A percentile compares a stretch with the other conserved stretches of the same genome.
Evolutionary conservation across 1,140 invertebrate species (phyloP).

Genomic region (Rhizoglyphus robini): DNA sequence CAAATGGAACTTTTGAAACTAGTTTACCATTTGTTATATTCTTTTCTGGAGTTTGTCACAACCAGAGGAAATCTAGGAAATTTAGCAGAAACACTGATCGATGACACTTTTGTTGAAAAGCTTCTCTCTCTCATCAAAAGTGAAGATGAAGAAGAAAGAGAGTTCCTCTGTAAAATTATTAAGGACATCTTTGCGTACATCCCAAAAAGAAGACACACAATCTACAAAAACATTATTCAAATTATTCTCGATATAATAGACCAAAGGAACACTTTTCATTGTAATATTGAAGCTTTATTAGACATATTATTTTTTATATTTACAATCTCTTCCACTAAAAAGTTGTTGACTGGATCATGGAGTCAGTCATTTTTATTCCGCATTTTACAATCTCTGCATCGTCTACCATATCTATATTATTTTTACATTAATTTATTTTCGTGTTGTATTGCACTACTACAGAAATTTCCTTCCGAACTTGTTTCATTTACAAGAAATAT

Average conservation of each 20-base stretch:
- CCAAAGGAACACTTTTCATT: too few relatives aligned
- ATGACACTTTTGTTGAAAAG: neutral
- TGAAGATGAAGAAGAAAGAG: constrained; percentile 1
- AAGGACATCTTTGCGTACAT: neutral
- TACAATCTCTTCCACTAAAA: too few relatives aligned
- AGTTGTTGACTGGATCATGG: too few relatives aligned
- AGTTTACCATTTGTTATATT: neutral
- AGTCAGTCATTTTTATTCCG: too few relatives aligned
- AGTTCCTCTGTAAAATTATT: neutral
- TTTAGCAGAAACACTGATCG: neutral
- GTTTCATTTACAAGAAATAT: neutral
- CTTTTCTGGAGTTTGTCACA: neutral
- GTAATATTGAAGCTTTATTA: too few relatives aligned
- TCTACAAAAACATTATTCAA: neutral
- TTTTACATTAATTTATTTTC: neutral
- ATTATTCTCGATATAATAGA: too few relatives aligned
- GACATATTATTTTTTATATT: too few relatives aligned
- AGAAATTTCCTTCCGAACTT: neutral
- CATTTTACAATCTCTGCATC: neutral
- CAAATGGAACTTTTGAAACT: neutral
- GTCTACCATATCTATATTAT: constrained; percentile 14
- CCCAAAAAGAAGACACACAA: neutral
- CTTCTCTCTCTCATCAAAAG: neutral
- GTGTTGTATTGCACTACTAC: neutral
- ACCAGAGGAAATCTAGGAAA: too few relatives aligned